Evolutionary conservation across 30 jellyfish, hydroid and myxozoan species (phyloP).

Genomic region (Turritopsis rubra): DNA sequence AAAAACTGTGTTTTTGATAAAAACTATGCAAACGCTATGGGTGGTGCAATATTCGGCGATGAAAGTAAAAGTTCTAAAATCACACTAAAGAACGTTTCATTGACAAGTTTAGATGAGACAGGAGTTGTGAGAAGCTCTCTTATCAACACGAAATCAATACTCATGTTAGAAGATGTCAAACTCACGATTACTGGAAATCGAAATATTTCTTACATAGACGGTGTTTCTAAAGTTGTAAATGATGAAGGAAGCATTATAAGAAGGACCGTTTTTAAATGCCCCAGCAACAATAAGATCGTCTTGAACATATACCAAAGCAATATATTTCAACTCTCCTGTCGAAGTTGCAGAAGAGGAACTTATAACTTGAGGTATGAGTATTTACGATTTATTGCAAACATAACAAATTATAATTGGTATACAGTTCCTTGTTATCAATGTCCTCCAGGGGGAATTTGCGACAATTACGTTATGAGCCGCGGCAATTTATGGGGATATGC

Average conservation of each 20-base stretch:
- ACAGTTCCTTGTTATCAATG: neutral
- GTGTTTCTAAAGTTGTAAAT: neutral
- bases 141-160: neutral
- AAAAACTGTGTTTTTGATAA: neutral
- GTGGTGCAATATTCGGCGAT: conserved; percentile 9
- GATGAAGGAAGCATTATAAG: neutral
- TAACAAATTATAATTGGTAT: neutral
- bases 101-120: neutral
- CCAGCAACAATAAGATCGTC: neutral
- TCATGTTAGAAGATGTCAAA: neutral
- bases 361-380: neutral
- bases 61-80: neutral
- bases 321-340: conserved; percentile 1
- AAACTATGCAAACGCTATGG: neutral
- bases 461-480: neutral
- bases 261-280: neutral
- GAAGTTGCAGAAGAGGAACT: neutral
- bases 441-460: conserved; percentile 5
- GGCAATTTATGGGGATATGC: conserved; percentile 11
- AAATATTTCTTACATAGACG: neutral
- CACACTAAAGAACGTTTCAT: neutral
- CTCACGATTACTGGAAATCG: neutral
- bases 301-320: neutral
- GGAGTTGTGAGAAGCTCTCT: neutral
- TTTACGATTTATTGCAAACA: neutral